A percentile compares a stretch with the other conserved stretches of the same genome.
These are phyloP conservation scores for Steatornis caripensis DNA, from an alignment of 2,113 vertebrate genomes.

Conservation along the genomic window DNA sequence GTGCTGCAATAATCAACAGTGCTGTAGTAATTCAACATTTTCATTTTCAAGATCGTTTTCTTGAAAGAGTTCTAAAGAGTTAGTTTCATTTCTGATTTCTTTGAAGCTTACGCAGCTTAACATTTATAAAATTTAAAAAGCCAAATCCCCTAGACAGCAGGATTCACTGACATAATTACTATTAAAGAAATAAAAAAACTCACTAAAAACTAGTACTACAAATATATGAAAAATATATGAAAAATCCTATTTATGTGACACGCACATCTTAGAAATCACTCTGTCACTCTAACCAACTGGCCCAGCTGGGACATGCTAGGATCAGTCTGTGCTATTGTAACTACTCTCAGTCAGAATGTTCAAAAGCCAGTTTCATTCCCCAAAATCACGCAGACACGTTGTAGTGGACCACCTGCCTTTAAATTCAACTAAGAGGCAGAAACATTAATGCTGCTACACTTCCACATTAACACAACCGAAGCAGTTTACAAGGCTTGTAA, in stretches of 20 bases:
- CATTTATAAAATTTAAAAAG: rapidly evolving
- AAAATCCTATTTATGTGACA: neutral
- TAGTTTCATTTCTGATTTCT: neutral
- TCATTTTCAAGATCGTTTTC: neutral
- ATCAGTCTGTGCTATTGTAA: neutral
- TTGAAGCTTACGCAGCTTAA: neutral
- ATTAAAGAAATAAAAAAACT: neutral
- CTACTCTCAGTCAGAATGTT: rapidly evolving
- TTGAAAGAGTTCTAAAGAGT: neutral
- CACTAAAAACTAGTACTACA: neutral
- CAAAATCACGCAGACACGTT: neutral
- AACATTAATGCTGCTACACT: neutral
- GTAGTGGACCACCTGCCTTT: neutral
- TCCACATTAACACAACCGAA: neutral
- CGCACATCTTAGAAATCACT: neutral
- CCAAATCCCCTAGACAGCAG: neutral
- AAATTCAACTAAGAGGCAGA: neutral
- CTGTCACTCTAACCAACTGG: neutral
- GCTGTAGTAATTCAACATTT: neutral
- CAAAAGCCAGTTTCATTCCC: neutral
- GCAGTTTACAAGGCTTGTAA: neutral
- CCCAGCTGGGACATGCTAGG: neutral
- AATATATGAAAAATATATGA: neutral
- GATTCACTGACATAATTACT: neutral
- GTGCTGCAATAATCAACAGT: neutral